These are phyloP conservation scores for Hofmannophila pseudospretella DNA, from an alignment of 2,888 invertebrate genomes.

Conservation along the genomic window DNA sequence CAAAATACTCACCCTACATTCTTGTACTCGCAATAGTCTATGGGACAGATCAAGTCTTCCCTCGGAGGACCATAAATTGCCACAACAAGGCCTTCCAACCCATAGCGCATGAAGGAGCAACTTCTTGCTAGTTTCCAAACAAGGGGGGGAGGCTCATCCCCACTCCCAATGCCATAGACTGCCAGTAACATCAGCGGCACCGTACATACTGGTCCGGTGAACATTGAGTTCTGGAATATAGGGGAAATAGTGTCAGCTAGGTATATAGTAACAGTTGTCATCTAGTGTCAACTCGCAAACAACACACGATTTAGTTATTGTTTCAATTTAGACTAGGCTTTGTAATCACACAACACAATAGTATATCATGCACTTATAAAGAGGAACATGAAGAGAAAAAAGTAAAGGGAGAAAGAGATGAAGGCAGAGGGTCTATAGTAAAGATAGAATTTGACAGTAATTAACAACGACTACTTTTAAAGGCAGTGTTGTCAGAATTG, in stretches of 20 bases:
- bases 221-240: slow-evolving; percentile 86
- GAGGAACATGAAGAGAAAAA: too few relatives aligned
- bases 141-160: slow-evolving; percentile 82
- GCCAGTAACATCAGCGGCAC: slow-evolving; percentile 94
- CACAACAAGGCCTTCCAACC: slow-evolving; percentile 87
- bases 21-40: slow-evolving; percentile 86
- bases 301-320: too few relatives aligned
- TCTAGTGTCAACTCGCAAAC: too few relatives aligned
- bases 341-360: too few relatives aligned
- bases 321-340: too few relatives aligned
- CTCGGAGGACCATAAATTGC: slow-evolving; percentile 89
- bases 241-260: not conserved
- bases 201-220: slow-evolving; percentile 90
- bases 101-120: slow-evolving; percentile 88
- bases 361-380: too few relatives aligned
- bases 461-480: too few relatives aligned
- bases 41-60: slow-evolving; percentile 85
- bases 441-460: too few relatives aligned
- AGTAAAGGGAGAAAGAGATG: too few relatives aligned
- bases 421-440: too few relatives aligned
- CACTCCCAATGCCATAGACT: slow-evolving; percentile 91
- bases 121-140: slow-evolving; percentile 88
- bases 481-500: too few relatives aligned
- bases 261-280: too few relatives aligned
- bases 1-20: slow-evolving; percentile 77